phyloP scores from a whole-genome alignment of 1,140 invertebrate species.

The Manduca sexta region DNA sequence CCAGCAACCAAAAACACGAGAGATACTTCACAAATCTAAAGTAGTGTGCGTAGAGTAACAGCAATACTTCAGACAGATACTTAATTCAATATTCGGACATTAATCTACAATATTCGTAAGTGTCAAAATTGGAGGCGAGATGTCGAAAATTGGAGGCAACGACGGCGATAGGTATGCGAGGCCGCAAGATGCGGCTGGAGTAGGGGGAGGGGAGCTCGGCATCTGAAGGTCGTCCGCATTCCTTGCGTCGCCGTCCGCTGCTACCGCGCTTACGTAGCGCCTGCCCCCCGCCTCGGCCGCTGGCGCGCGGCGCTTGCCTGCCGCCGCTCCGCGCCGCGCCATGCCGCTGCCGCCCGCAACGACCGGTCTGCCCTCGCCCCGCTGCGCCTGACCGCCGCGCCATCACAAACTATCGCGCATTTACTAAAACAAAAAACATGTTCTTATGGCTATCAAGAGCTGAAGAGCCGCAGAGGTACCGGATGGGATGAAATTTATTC shows the following conservation, averaged over 20 bases:
- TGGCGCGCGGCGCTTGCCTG: constrained; percentile 20
- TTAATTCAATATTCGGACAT: too few species aligned
- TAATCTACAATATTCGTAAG: constrained; percentile 23
- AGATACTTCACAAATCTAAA: too few species aligned
- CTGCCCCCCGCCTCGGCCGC: constrained; percentile 23
- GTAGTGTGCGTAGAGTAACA: too few species aligned
- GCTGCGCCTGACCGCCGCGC: constrained; percentile 50
- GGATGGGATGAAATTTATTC: constrained; percentile 70
- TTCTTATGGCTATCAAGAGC: constrained; percentile 66
- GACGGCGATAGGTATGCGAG: constrained; percentile 63
- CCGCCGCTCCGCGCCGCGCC: constrained; percentile 26
- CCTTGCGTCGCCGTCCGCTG: constrained; percentile 68
- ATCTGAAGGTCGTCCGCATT: constrained; percentile 72
- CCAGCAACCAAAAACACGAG: too few species aligned
- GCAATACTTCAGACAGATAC: too few species aligned
- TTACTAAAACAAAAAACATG: constrained; percentile 70
- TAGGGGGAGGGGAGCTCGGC: constrained; percentile 65
- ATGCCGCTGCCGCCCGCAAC: constrained; percentile 23
- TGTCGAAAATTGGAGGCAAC: constrained; percentile 66
- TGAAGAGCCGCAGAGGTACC: constrained; percentile 63
- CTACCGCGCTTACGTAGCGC: constrained; percentile 72
- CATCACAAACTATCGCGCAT: constrained; percentile 69
- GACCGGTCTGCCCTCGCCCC: constrained; percentile 54
- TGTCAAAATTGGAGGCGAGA: constrained; percentile 63
- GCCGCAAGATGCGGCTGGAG: constrained; percentile 66